phyloP scores from a whole-genome alignment of 2,797 vertebrate genomes.

The Ctenosaura bakeri region DNA sequence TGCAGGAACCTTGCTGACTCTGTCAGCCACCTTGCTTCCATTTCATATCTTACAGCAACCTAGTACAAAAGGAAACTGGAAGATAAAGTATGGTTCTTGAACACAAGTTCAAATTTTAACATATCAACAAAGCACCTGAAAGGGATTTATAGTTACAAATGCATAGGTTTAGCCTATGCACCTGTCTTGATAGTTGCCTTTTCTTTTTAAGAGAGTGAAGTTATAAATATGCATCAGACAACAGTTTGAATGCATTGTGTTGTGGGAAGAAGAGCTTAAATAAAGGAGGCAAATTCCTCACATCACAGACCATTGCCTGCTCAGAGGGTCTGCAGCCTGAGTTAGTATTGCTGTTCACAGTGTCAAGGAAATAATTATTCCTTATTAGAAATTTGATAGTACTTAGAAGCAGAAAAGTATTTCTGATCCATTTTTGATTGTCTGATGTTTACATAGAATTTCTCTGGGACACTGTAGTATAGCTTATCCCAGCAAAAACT shows the following conservation, averaged over 20 bases:
- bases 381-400: slow-evolving; percentile 1
- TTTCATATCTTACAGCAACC: not conserved
- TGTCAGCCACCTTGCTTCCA: not conserved
- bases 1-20: not conserved
- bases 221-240: not conserved
- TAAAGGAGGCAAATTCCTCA: not conserved
- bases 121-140: not conserved
- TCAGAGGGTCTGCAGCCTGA: not conserved
- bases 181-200: not conserved
- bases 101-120: not conserved
- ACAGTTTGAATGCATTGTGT: not conserved
- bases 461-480: not conserved
- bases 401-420: not conserved
- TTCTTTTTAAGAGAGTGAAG: not conserved
- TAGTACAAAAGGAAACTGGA: not conserved
- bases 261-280: not conserved
- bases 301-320: not conserved
- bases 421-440: not conserved
- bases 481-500: slow-evolving; percentile 28
- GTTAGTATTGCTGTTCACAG: not conserved
- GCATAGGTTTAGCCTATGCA: not conserved
- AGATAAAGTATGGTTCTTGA: not conserved
- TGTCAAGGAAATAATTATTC: not conserved
- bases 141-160: not conserved
- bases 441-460: not conserved